Percentiles rank a stretch among this genome's conserved stretches.
Evolutionary conservation across 2,888 invertebrate genomes (phyloP).

Genomic region (Acleris literana): DNA sequence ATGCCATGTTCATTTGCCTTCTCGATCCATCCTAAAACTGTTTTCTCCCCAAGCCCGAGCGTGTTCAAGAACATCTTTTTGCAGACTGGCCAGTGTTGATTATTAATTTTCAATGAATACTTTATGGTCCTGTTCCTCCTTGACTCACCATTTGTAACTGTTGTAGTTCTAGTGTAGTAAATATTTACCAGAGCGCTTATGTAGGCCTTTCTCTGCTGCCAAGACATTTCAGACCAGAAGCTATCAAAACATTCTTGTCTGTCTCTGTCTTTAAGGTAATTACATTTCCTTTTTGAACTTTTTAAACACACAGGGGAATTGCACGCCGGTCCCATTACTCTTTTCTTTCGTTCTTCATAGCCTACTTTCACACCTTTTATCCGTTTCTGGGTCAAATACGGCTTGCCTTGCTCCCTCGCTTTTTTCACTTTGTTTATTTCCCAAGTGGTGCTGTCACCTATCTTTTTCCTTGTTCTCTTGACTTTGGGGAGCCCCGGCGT

Average conservation of each 20-base stretch:
- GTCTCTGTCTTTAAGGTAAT: conserved; percentile 25
- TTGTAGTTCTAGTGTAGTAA: conserved; percentile 31
- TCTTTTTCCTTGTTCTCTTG: conserved; percentile 30
- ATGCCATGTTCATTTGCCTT: conserved; percentile 35
- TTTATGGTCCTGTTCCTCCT: conserved; percentile 32
- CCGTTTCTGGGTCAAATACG: conserved; percentile 34
- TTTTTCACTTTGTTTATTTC: conserved; percentile 36
- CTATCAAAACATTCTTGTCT: conserved; percentile 34
- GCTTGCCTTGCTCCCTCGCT: conserved; percentile 34
- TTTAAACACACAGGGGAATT: conserved; percentile 30
- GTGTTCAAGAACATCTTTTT: conserved; percentile 35
- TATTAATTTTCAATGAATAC: conserved; percentile 32
- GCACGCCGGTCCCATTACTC: conserved; percentile 32
- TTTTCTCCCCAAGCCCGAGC: conserved; percentile 32
- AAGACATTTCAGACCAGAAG: conserved; percentile 35
- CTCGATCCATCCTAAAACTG: conserved; percentile 33
- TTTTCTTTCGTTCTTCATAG: conserved; percentile 33
- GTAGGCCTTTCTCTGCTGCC: conserved; percentile 31
- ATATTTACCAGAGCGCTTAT: conserved; percentile 33
- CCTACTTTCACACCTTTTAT: conserved; percentile 36
- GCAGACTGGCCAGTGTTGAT: conserved; percentile 35
- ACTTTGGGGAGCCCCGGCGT: conserved; percentile 29
- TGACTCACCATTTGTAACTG: conserved; percentile 30
- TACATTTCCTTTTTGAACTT: conserved; percentile 32
- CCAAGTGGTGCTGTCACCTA: conserved; percentile 30